Conservation (phyloP, 1,140 invertebrate species). For the Pemphigus obesinymphae region DNA sequence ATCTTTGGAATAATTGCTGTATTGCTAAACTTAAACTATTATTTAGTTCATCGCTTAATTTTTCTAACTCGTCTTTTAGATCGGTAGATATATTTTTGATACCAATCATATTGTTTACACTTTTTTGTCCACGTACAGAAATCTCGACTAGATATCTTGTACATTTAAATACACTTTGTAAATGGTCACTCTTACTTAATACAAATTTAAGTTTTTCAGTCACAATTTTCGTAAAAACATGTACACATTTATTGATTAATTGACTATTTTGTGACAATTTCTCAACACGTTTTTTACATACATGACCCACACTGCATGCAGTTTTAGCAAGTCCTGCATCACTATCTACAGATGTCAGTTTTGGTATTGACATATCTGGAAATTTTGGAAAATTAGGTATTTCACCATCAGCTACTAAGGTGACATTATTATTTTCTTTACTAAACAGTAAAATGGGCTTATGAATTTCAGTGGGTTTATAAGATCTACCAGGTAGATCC, state of each 20-base stretch:
- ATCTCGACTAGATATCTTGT: constrained; percentile 52
- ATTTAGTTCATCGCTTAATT: constrained; percentile 51
- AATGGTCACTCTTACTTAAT: constrained; percentile 53
- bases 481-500: constrained; percentile 60
- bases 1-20: constrained; percentile 58
- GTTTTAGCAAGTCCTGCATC: constrained; percentile 83
- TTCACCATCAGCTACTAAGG: constrained; percentile 60
- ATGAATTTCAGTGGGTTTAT: constrained; percentile 65
- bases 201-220: constrained; percentile 55
- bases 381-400: constrained; percentile 79
- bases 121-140: constrained; percentile 45
- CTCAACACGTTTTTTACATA: constrained; percentile 74
- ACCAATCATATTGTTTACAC: constrained; percentile 46
- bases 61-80: constrained; percentile 50
- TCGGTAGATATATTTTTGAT: constrained; percentile 42
- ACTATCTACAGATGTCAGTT: constrained; percentile 73
- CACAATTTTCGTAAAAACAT: constrained; percentile 60
- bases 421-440: constrained; percentile 77
- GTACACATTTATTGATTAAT: constrained; percentile 62
- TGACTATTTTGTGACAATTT: constrained; percentile 60
- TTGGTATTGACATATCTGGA: constrained; percentile 53
- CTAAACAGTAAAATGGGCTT: constrained; percentile 78
- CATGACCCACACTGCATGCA: constrained; percentile 82
- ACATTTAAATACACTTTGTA: constrained; percentile 54
- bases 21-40: constrained; percentile 54